Evolutionary conservation across 2,113 vertebrate species (phyloP).

Genomic region (Lepus timidus): DNA sequence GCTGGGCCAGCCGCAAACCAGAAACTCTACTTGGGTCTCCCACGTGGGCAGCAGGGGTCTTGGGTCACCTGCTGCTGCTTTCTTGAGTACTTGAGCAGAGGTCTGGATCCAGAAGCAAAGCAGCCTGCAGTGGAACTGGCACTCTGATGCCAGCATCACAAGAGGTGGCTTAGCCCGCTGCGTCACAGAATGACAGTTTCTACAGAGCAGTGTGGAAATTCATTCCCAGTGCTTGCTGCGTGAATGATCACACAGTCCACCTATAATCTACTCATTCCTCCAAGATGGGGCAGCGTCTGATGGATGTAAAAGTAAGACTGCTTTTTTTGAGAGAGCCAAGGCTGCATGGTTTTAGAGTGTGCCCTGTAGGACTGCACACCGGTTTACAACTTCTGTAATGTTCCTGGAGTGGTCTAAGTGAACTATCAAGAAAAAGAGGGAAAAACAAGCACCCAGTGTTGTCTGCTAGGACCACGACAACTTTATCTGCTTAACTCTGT

Average conservation of each 20-base stretch:
- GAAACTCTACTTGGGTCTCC: too few relatives aligned
- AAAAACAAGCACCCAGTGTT: not conserved
- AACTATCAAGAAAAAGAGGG: not conserved
- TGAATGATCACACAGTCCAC: not conserved
- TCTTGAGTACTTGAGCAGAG: too few relatives aligned
- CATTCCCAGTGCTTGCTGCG: not conserved
- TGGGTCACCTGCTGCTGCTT: too few relatives aligned
- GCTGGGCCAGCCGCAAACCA: too few relatives aligned
- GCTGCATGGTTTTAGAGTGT: slow-evolving; percentile 28
- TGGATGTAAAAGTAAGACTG: not conserved
- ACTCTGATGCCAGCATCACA: too few relatives aligned
- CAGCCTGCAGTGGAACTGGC: too few relatives aligned
- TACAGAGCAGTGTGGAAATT: not conserved
- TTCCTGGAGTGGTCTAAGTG: slow-evolving; percentile 10
- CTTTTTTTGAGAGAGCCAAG: not conserved
- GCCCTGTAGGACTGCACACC: not conserved
- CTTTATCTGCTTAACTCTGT: not conserved
- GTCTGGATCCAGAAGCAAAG: too few relatives aligned
- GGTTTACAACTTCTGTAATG: not conserved
- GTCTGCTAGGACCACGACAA: not conserved
- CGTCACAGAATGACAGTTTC: not conserved
- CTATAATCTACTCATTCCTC: not conserved
- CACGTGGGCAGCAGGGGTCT: too few relatives aligned
- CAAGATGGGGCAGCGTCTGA: not conserved
- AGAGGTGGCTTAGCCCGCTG: too few relatives aligned